phyloP scores from a whole-genome alignment of 2,113 vertebrate species.

The Himantopus leucocephalus region DNA sequence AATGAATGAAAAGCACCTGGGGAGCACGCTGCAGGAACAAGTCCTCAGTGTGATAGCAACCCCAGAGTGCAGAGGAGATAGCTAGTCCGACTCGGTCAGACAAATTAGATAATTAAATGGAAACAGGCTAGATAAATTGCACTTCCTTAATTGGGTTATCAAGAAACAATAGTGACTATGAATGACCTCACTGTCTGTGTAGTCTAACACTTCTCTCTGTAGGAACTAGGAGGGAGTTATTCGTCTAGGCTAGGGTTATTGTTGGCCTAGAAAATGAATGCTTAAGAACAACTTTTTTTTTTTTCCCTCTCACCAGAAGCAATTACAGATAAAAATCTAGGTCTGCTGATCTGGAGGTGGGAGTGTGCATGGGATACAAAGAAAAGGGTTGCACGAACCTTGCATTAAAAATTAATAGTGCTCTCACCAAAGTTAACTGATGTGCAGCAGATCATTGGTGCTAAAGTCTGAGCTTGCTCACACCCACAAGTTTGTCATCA shows the following conservation, averaged over 20 bases:
- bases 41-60: neutral
- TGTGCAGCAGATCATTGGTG: neutral
- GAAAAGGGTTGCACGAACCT: neutral
- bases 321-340: slow-evolving; percentile 61
- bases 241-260: slow-evolving; percentile 63
- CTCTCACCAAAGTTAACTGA: neutral
- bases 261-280: slow-evolving; percentile 62
- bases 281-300: slow-evolving; percentile 25
- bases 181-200: slow-evolving; percentile 75
- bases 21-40: neutral
- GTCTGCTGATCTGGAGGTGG: slow-evolving; percentile 23
- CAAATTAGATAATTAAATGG: slow-evolving; percentile 77
- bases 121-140: slow-evolving; percentile 73
- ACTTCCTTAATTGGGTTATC: slow-evolving; percentile 75
- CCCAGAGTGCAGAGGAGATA: neutral
- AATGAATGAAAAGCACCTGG: slow-evolving; percentile 62
- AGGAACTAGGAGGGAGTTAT: slow-evolving; percentile 55
- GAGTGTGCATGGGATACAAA: neutral
- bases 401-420: neutral
- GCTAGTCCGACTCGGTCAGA: slow-evolving; percentile 40
- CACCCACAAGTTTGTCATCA: neutral
- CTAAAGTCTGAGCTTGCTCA: neutral
- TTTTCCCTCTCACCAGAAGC: slow-evolving; percentile 40
- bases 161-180: slow-evolving; percentile 66
- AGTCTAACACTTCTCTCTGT: slow-evolving; percentile 52